Percentiles rank a stretch among this genome's conserved stretches.
phyloP scores from a whole-genome alignment of 2,113 vertebrate genomes.

The Columbina picui region DNA sequence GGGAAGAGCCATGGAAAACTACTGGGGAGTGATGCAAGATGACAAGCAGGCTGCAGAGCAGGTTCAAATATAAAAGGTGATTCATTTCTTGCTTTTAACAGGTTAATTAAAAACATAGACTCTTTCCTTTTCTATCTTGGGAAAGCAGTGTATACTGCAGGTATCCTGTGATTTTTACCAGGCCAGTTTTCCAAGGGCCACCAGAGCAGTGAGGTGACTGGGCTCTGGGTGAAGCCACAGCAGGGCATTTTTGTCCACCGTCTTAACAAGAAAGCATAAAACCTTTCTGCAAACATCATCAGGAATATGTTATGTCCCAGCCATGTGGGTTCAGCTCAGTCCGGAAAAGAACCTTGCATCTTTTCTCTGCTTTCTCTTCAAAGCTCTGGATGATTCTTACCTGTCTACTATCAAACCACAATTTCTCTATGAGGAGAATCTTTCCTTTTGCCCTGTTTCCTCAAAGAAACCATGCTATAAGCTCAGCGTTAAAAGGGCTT shows the following conservation, averaged over 20 bases:
- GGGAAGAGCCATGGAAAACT: not conserved
- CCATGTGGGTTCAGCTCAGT: not conserved
- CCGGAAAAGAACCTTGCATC: not conserved
- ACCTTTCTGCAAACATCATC: not conserved
- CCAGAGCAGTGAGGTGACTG: not conserved
- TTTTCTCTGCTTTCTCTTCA: not conserved
- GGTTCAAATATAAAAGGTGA: not conserved
- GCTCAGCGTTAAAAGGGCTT: not conserved
- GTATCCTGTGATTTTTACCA: not conserved
- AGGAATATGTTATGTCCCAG: rapidly evolving
- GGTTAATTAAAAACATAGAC: not conserved
- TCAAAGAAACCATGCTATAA: not conserved
- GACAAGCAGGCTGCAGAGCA: not conserved
- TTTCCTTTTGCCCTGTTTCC: not conserved
- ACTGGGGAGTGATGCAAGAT: not conserved
- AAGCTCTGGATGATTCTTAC: not conserved
- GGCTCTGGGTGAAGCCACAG: not conserved
- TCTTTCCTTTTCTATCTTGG: not conserved
- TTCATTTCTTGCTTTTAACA: not conserved
- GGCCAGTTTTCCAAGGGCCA: not conserved
- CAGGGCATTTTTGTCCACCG: not conserved
- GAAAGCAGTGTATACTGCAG: not conserved
- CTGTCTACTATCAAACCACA: not conserved
- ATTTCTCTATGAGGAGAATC: not conserved
- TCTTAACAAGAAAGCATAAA: not conserved